Evolutionary conservation across 1,140 invertebrate genomes (phyloP), one percentile per base, ranked within the genome.

Genomic region (Musca domestica): DNA sequence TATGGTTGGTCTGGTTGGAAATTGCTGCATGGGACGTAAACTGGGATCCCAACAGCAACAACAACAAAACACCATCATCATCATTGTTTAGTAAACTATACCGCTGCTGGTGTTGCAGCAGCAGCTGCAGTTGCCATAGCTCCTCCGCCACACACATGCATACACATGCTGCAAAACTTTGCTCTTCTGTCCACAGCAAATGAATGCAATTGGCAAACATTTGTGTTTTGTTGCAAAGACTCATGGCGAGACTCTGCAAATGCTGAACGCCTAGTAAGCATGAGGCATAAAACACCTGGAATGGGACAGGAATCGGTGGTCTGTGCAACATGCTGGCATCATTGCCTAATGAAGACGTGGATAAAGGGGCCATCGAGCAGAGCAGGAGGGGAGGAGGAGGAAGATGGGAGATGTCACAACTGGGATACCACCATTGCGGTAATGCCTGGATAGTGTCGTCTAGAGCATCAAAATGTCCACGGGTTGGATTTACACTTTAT

Each of bases 221-320:
- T 41, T 41, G 10, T 9, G 2, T 7, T 9, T 54, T 61, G 56
- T 61, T 61, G 56, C 56, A 61, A 61, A n/a, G n/a, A n/a, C n/a
- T n/a, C 56, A 61, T 41, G 34, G 41, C 19, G 17, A 19, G 17
- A 41, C n/a, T 61, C 56, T 61, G 27, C 15, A 61, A 61, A 61
- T 61, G 27, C 56, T 61, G 56, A 61, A 41, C 56, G 56, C 56
- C 56, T 61, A 61, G 15, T 61, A 61, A 61, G 7, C 5, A 61
- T 61, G 56, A 34, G 56, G 56, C 56, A 61, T 61, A 34, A 61
- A 61, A 61, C 56, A 61, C 56, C 56, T 61, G 56, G 56, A 61
- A 61, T 61, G 56, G 56, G 27, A 61, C 56, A 61, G 56, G 56
- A 61, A 61, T 41, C 19, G 10, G 23, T 23, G 27, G 56, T 61